These are phyloP conservation scores for Dugesia japonica DNA, from an alignment of 2,888 invertebrate genomes.

Conservation along the genomic window DNA sequence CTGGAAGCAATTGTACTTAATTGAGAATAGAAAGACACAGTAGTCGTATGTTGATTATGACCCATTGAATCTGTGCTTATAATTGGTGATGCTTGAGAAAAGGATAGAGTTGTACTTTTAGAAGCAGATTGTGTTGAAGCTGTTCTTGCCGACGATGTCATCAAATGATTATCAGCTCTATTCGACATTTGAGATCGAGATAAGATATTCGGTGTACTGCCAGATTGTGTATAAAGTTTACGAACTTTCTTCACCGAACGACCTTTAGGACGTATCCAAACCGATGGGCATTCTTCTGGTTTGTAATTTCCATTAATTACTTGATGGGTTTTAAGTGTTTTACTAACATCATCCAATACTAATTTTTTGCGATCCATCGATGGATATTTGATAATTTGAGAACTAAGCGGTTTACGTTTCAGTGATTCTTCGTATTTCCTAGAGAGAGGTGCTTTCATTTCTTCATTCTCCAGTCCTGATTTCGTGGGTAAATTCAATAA, in stretches of 20 bases:
- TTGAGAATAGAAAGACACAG: constrained; percentile 11
- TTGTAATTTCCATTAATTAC: neutral
- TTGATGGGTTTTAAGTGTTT: neutral
- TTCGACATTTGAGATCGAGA: neutral
- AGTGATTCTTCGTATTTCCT: neutral
- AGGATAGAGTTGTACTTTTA: neutral
- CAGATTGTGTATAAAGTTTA: neutral
- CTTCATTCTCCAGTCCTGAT: neutral
- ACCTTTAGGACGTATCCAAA: neutral
- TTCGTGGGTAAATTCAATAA: neutral
- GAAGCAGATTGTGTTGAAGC: neutral
- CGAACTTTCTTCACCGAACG: neutral
- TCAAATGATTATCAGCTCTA: neutral
- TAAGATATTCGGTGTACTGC: constrained; percentile 1
- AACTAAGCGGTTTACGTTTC: neutral
- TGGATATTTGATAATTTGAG: neutral
- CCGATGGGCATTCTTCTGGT: neutral
- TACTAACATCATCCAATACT: neutral
- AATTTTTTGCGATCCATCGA: neutral
- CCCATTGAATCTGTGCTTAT: neutral
- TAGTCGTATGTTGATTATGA: neutral
- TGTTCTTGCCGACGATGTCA: neutral
- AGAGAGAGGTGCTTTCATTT: neutral
- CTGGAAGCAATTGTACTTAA: constrained; percentile 20
- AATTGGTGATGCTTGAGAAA: neutral